A percentile compares a stretch with the other conserved stretches of the same genome.
Evolutionary conservation across 1,140 invertebrate genomes (phyloP).

Genomic region (Elysia chlorotica): DNA sequence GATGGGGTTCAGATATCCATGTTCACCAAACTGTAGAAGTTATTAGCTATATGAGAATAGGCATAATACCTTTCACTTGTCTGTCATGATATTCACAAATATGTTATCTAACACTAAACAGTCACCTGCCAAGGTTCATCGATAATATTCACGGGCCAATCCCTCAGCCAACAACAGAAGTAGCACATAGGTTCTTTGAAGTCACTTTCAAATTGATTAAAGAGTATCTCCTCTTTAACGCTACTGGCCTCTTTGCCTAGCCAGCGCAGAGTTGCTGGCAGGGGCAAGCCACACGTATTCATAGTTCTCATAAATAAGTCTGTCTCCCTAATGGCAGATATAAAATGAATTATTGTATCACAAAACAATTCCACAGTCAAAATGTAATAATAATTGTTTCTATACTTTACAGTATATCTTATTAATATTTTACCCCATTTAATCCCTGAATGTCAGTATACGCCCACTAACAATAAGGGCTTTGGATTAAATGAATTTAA

Average conservation of each 20-base stretch:
- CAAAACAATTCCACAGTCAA: background rate
- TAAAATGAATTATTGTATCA: background rate
- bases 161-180: slow-evolving; percentile 16
- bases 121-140: slow-evolving; percentile 8
- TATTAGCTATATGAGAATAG: too few relatives aligned
- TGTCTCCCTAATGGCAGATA: background rate
- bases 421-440: background rate
- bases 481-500: too few relatives aligned
- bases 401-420: background rate
- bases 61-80: too few relatives aligned
- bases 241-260: background rate
- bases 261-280: slow-evolving; percentile 8
- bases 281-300: slow-evolving; percentile 2
- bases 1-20: too few relatives aligned
- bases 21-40: too few relatives aligned
- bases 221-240: slow-evolving; percentile 7
- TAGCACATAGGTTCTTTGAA: slow-evolving; percentile 5
- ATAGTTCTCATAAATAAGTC: background rate
- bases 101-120: background rate
- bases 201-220: background rate
- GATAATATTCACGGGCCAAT: slow-evolving; percentile 10
- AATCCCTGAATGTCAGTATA: background rate
- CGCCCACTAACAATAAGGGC: too few relatives aligned
- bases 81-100: too few relatives aligned
- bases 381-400: background rate